Base-by-base conservation (phyloP, 92 coral and sea anemone species). In the Phenganax marumi region DNA sequence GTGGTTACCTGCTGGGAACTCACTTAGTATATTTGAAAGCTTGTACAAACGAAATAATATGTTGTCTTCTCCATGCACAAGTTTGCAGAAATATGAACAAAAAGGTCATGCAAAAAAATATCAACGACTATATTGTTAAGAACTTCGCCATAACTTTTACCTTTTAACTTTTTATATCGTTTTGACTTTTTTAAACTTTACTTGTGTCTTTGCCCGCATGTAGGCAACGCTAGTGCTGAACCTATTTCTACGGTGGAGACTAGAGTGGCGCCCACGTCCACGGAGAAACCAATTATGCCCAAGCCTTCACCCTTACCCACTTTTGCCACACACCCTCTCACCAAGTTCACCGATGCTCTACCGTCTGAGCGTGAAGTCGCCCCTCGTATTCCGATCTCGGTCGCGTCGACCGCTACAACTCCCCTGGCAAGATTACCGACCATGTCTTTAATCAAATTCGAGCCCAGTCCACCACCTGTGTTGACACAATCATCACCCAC, bases 381-480 rank as follows among this genome's bases (percentile, higher is more conserved):
- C 68, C 19, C 72, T 17, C 72, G 61, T 2, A 78, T 72, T 16
- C 73, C 50, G 0, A 23, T 33, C 8, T n/a, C 72, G 0, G 50
- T 18, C 18, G 19, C 72, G 14, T 10, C 72, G 9, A 23, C 72
- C 4, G 14, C 72, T 25, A 66, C 72, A 12, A 25, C 72, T 58
- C 81, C 81, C 55, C 46, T 66, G 17, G 68, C 83, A 11, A 61
- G 83, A 48, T 53, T 78, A 11, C 83, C 83, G 10, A 61, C 83
- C 8, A 78, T 78, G 83, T 78, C 83, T 12, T 33, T 78, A 56
- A 52, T 78, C 33, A 78, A 78, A 78, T 78, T 48, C 26, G 83
- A 78, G n/a, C 70, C 65, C 19, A 60, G 47, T 50, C 72, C 72
- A 11, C 48, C 83, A 21, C 22, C 73, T 8, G 33, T 53, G 9